Base-by-base conservation (phyloP, 2,888 invertebrate genomes). In the Acleris holmiana region DNA sequence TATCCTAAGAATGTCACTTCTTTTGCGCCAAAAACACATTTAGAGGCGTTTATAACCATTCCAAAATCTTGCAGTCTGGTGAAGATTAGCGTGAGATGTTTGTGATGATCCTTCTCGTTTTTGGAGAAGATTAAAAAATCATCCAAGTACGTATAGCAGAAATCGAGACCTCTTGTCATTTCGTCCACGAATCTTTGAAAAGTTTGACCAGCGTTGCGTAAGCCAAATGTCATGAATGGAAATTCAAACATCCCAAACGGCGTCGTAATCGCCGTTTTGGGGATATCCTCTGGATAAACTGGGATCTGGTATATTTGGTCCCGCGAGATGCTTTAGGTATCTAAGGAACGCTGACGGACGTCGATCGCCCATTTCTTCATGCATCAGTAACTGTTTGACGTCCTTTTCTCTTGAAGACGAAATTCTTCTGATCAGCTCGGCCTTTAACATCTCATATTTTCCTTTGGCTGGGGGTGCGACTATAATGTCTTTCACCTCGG, bases 191-290 rank as follows among this genome's bases (percentile, higher is more conserved):
- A 70, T 2, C 84, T 21, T 21, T 21, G 21, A 21, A 21, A 21
- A 21, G 21, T 21, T 21, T 21, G 21, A 21, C 21, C 21, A 40
- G 40, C 40, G 40, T 40, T 40, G 13, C 40, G 40, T 40, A 40
- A 13, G 40, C 40, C 83, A 29, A 84, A 85, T 0, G 69, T 66
- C 76, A 78, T 75, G 4, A 41, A 51, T 0, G 69, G 54, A 50
- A 76, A 81, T 59, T 85, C 76, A 51, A 68, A 76, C n/a, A 77
- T 63, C 8, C 74, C 74, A 58, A 76, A 77, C 0, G 77, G 74
- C 13, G 76, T 76, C 5, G 62, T 73, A 5, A 76, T 71, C 0
- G 75, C 79, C 1, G 79, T 78, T 67, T 80, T 79, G 0, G 41
- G 18, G 10, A 83, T 71, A 65, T 84, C 78, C n/a, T 73, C 76